phyloP scores from a whole-genome alignment of 2,113 vertebrate species.

The Phalacrocorax aristotelis region DNA sequence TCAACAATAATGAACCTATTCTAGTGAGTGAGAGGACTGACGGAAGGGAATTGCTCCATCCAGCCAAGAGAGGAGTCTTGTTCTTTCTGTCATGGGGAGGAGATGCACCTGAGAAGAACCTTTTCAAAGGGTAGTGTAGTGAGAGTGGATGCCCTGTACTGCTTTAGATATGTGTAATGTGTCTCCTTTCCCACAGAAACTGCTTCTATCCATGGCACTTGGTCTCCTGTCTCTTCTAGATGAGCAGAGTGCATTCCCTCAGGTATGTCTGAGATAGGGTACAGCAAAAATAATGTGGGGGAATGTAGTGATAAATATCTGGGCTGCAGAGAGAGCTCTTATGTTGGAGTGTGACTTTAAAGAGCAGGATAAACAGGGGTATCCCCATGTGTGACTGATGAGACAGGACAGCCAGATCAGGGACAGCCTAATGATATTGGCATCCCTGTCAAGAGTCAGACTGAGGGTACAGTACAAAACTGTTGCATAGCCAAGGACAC shows the following conservation, averaged over 20 bases:
- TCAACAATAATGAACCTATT: slow-evolving; percentile 76
- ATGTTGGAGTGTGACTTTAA: not conserved
- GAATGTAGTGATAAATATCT: not conserved
- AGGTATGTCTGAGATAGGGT: slow-evolving; percentile 36
- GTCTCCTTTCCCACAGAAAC: slow-evolving; percentile 61
- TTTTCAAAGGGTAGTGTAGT: not conserved
- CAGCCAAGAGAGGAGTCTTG: not conserved
- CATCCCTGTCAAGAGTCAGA: not conserved
- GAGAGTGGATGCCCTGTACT: not conserved
- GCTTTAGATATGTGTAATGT: not conserved
- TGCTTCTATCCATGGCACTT: slow-evolving; percentile 76
- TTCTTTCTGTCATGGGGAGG: not conserved
- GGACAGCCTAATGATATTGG: not conserved
- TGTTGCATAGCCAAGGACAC: not conserved
- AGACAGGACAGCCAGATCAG: not conserved
- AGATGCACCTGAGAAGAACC: not conserved
- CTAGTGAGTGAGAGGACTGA: slow-evolving; percentile 60
- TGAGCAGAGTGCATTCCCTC: slow-evolving; percentile 80
- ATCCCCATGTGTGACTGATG: not conserved
- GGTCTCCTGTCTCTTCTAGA: slow-evolving; percentile 79
- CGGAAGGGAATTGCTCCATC: not conserved
- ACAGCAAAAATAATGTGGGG: not conserved
- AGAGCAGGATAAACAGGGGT: not conserved
- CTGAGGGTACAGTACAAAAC: not conserved
- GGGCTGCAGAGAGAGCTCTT: not conserved